A percentile compares a stretch with the other conserved stretches of the same genome.
Evolutionary conservation across 2,888 invertebrate genomes (phyloP).

Genomic region (Drosophila niveifrons): DNA sequence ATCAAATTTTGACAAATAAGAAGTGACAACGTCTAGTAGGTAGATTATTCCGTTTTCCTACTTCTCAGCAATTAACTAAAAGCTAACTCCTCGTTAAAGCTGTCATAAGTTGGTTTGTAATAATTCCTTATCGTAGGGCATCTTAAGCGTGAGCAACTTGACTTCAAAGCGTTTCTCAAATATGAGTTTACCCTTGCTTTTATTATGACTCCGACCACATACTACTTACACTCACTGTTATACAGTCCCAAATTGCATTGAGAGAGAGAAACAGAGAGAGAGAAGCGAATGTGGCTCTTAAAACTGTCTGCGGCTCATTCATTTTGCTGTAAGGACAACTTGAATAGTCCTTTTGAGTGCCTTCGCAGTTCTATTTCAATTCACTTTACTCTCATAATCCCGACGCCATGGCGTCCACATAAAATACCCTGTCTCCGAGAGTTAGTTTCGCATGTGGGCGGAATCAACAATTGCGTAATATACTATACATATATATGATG

Average conservation of each 20-base stretch:
- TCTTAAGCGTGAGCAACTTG: background rate
- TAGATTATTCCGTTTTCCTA: no score
- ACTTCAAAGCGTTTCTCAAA: background rate
- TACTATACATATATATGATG: background rate
- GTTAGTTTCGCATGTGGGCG: slow-evolving; percentile 28
- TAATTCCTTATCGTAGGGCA: background rate
- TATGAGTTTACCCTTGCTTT: background rate
- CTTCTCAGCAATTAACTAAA: no score
- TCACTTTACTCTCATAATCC: slow-evolving; percentile 51
- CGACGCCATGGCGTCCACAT: slow-evolving; percentile 30
- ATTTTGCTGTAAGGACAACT: slow-evolving; percentile 31
- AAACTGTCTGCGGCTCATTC: slow-evolving; percentile 23
- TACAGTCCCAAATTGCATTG: slow-evolving; percentile 1
- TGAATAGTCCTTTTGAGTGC: slow-evolving; percentile 30
- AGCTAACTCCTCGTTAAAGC: no score
- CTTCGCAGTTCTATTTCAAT: slow-evolving; percentile 31
- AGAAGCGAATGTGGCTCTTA: slow-evolving; percentile 17
- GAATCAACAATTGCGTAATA: slow-evolving; percentile 68
- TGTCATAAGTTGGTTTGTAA: background rate
- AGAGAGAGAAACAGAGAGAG: background rate
- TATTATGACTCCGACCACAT: background rate
- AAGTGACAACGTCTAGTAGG: no score
- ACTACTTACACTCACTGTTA: slow-evolving; percentile 2
- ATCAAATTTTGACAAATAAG: no score
- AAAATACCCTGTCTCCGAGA: slow-evolving; percentile 52